Conservation (phyloP, 2,888 invertebrate genomes). For the Aphodius sticticus region DNA sequence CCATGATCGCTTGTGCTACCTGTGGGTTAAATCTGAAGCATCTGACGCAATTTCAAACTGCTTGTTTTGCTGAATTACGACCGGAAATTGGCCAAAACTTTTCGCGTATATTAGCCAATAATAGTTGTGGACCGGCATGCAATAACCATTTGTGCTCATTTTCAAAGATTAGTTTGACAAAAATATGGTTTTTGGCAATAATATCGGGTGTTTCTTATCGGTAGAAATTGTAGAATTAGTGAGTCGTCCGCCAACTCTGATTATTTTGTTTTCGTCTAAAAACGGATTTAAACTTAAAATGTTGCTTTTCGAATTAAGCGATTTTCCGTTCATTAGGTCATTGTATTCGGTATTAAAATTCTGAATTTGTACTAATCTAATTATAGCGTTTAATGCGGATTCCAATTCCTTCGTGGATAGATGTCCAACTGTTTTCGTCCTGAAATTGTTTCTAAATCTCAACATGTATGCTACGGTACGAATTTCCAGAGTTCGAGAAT, state of each 20-base stretch:
- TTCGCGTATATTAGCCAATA: constrained; percentile 40
- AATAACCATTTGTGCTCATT: constrained; percentile 35
- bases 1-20: constrained; percentile 38
- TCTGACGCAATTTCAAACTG: constrained; percentile 32
- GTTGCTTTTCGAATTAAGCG: constrained; percentile 11
- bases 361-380: constrained; percentile 17
- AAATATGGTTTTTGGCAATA: constrained; percentile 32
- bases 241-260: constrained; percentile 43
- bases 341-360: constrained; percentile 4
- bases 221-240: constrained; percentile 29
- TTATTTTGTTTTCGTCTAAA: constrained; percentile 35
- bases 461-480: constrained; percentile 23
- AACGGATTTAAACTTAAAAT: constrained; percentile 31
- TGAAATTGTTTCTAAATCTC: constrained; percentile 29
- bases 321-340: constrained; percentile 1
- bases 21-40: constrained; percentile 41
- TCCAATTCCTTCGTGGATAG: constrained; percentile 26
- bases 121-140: constrained; percentile 38
- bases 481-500: neutral
- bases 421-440: neutral
- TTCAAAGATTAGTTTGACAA: constrained; percentile 35
- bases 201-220: constrained; percentile 38
- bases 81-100: constrained; percentile 34
- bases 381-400: neutral
- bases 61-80: constrained; percentile 37